These are phyloP conservation scores for Tetramorium bicarinatum DNA, from an alignment of 2,888 invertebrate species.

Conservation along the genomic window DNA sequence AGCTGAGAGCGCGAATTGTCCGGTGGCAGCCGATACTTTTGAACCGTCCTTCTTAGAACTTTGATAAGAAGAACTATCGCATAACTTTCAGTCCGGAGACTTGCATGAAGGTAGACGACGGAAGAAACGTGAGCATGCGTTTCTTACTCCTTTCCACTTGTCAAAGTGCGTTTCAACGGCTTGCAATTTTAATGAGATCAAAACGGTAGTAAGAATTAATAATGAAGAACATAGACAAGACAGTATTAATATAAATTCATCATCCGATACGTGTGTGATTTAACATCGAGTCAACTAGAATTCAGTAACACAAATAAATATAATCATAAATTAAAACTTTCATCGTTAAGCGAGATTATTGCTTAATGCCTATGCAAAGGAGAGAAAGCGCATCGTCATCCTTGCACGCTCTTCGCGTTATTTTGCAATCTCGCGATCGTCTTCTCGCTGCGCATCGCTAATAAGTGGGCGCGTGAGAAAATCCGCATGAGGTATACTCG, in stretches of 20 bases:
- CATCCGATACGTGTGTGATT: not conserved
- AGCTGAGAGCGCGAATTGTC: constrained; percentile 20
- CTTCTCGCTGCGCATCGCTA: constrained; percentile 60
- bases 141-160: not conserved
- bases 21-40: constrained; percentile 36
- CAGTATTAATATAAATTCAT: constrained; percentile 10
- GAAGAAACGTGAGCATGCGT: constrained; percentile 31
- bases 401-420: not conserved
- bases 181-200: constrained; percentile 1
- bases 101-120: constrained; percentile 20
- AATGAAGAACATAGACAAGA: not conserved
- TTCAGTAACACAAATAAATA: not conserved
- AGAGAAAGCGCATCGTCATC: not conserved
- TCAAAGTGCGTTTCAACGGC: not conserved
- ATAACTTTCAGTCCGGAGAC: constrained; percentile 22
- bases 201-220: not conserved
- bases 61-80: constrained; percentile 48
- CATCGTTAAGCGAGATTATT: not conserved
- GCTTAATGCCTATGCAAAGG: not conserved
- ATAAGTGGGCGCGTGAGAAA: constrained; percentile 63
- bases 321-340: constrained; percentile 5
- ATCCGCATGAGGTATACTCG: constrained; percentile 38
- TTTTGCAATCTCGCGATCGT: constrained; percentile 42
- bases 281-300: not conserved
- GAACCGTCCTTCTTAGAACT: constrained; percentile 50